phyloP scores from a whole-genome alignment of 2,113 vertebrate genomes.

The Archilochus colubris region DNA sequence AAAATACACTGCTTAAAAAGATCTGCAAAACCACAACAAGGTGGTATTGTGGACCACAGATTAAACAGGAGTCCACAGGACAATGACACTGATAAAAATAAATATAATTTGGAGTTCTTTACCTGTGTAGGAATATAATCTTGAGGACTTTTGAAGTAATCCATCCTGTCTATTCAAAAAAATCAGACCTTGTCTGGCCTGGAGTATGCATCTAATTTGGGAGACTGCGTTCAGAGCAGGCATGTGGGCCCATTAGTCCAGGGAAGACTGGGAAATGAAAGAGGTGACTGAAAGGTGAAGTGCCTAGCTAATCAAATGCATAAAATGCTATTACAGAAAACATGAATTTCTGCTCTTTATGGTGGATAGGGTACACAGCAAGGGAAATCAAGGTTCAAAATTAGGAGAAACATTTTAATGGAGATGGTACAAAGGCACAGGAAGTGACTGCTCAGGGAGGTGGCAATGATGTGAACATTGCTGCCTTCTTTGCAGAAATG shows the following conservation, averaged over 20 bases:
- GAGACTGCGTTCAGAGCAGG: background rate
- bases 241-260: background rate
- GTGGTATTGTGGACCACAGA: too few relatives aligned
- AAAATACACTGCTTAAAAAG: background rate
- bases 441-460: background rate
- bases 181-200: background rate
- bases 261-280: background rate
- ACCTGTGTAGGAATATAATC: background rate
- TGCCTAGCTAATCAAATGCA: background rate
- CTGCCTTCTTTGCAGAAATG: background rate
- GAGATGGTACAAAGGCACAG: rapidly evolving
- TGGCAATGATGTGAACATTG: background rate
- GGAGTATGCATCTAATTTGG: background rate
- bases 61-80: background rate
- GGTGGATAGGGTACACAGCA: background rate
- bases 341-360: background rate
- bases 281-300: background rate
- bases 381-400: background rate
- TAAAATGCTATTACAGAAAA: background rate
- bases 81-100: background rate
- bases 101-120: background rate
- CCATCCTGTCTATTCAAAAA: background rate
- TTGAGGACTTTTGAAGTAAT: background rate
- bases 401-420: background rate
- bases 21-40: background rate